Base-by-base conservation (phyloP, 2,797 vertebrate species). In the Hoplostethus atlanticus region DNA sequence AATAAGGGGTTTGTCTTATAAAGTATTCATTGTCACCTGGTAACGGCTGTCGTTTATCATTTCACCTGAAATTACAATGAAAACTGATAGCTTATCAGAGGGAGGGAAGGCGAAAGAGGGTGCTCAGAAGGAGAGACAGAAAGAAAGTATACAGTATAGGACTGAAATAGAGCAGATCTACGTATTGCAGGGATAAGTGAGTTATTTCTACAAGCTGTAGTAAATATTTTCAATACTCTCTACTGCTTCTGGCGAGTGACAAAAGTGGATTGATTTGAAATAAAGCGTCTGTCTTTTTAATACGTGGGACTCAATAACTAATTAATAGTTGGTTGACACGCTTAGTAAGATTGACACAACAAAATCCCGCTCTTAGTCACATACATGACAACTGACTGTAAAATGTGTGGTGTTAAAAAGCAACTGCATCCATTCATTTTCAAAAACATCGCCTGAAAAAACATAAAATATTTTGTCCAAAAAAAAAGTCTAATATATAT, bases 11-110 rank as follows among this genome's bases (percentile, higher is more conserved):
- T 95, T 94, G 94, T 95, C 95, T 96, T 95, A 95, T 95, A 95
- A 96, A 96, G 94, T 95, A 95, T 95, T 95, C 94, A 96, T 96
- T 94, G 95, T 95, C 94, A 95, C 94, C 94, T 95, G 93, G 94
- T 96, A 95, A 95, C 94, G 89, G 94, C 93, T 77, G 87, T 75
- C 92, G 94, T 95, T 96, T 95, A 95, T 95, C 94, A 94, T 95
- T 95, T 96, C 94, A 95, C 95, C 94, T 95, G 94, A 95, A 96
- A 95, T 95, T 95, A 94, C 94, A 95, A 95, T 93, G 93, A 94
- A 96, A 95, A 94, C 92, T 91, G 95, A 95, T 95, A 95, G 93
- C 93, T 95, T 95, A 95, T 96, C 95, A 87, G 79, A 73, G 84
- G 84, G 89, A 92, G 89, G 85, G 86, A 81, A 80, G 68, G 86